Percentiles rank a stretch among this genome's conserved stretches.
Conservation (phyloP, 2,797 vertebrate species). For the Myotis daubentonii region DNA sequence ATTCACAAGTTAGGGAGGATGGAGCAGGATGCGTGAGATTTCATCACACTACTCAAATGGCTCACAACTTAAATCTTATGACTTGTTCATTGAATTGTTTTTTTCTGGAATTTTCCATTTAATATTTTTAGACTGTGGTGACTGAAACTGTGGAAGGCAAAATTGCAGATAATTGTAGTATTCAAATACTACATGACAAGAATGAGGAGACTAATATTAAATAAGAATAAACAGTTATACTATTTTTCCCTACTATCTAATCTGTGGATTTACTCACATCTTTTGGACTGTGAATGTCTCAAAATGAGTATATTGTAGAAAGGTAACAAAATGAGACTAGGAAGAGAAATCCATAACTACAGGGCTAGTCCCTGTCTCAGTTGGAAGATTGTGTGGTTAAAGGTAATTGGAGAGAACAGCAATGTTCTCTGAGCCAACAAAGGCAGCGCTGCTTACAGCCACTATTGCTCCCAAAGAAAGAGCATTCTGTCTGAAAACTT, state of each 20-base stretch:
- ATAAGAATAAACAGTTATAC: not conserved
- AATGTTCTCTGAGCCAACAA: not conserved
- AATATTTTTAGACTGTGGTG: not conserved
- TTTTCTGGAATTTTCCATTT: not conserved
- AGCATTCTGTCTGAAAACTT: not conserved
- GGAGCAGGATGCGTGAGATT: not conserved
- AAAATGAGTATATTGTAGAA: not conserved
- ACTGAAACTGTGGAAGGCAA: not conserved
- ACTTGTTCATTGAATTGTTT: not conserved
- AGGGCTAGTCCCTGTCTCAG: not conserved
- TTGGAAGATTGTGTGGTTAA: not conserved
- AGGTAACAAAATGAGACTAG: not conserved
- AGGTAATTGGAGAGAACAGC: not conserved
- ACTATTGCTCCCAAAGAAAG: slow-evolving; percentile 19
- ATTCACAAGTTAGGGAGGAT: not conserved
- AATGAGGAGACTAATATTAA: not conserved
- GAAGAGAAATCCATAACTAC: not conserved
- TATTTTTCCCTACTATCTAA: not conserved
- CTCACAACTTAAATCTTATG: not conserved
- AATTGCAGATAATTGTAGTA: too few species aligned
- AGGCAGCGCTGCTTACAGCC: not conserved
- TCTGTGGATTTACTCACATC: not conserved
- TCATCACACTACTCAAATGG: not conserved
- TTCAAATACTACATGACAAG: not conserved
- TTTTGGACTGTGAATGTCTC: not conserved